Conservation (phyloP, 2,113 vertebrate genomes). For the Condylura cristata region DNA sequence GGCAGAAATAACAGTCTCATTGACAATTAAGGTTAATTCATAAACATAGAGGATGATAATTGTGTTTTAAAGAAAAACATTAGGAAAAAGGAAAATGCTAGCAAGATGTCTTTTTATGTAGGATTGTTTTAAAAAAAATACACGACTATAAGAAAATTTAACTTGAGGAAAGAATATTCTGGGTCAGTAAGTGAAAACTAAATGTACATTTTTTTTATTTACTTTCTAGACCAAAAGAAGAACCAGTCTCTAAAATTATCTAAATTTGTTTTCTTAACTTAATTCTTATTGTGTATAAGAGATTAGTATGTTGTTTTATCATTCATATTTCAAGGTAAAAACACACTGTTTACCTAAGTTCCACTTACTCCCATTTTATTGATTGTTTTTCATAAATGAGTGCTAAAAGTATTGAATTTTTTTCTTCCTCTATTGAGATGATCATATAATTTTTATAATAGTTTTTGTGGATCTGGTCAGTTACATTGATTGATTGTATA, state of each 20-base stretch:
- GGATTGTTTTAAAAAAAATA: neutral
- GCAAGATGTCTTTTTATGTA: neutral
- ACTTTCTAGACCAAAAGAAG: neutral
- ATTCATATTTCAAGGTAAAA: neutral
- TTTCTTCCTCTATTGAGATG: too few species aligned
- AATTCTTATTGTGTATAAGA: neutral
- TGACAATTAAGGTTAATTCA: neutral
- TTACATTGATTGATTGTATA: too few species aligned
- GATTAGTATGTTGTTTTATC: neutral
- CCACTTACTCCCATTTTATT: too few species aligned
- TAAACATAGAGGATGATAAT: neutral
- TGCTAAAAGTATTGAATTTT: too few species aligned
- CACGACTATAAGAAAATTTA: neutral
- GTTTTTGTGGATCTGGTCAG: too few species aligned
- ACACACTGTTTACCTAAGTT: too few species aligned
- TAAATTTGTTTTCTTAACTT: neutral
- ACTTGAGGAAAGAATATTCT: neutral
- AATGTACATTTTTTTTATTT: neutral
- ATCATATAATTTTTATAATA: too few species aligned
- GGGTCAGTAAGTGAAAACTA: neutral
- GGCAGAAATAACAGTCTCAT: neutral
- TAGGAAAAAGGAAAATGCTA: neutral
- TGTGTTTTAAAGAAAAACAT: constrained; percentile 12
- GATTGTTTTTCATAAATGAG: too few species aligned
- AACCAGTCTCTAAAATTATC: neutral